Percentiles rank a stretch among this genome's conserved stretches.
Evolutionary conservation across 2,797 vertebrate genomes (phyloP).

Genomic region (Onychomys torridus): DNA sequence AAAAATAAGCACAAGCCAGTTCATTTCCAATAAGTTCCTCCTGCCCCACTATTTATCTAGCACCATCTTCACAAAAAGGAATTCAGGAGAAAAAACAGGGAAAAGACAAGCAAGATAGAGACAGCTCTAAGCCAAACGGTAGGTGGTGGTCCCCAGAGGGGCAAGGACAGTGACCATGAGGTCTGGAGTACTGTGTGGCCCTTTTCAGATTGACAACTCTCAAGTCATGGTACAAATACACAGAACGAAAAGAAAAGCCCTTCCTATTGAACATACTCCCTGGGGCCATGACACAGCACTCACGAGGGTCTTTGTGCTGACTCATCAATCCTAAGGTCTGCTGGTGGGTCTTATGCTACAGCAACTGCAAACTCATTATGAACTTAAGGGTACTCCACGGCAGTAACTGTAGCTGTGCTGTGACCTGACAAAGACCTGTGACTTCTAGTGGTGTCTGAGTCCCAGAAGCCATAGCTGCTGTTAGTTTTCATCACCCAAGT

Average conservation of each 20-base stretch:
- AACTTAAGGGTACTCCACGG: background rate
- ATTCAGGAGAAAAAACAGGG: background rate
- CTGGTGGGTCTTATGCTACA: background rate
- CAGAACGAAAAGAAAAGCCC: background rate
- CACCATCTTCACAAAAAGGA: conserved; percentile 63
- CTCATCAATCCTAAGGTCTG: background rate
- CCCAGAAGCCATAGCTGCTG: background rate
- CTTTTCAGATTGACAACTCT: background rate
- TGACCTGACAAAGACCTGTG: background rate
- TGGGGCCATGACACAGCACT: background rate
- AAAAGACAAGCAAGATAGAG: background rate
- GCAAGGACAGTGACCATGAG: background rate
- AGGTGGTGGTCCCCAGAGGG: background rate
- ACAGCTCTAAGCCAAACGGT: background rate
- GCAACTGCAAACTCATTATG: background rate
- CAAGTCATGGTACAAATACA: background rate
- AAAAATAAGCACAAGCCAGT: conserved; percentile 52
- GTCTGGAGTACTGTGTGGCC: accelerated
- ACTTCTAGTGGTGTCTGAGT: background rate
- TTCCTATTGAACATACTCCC: background rate
- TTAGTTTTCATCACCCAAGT: background rate
- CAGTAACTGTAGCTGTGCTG: too few relatives aligned
- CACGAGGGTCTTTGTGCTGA: background rate
- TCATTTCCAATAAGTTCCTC: conserved; percentile 54
- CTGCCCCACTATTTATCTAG: conserved; percentile 62